Base-by-base conservation (phyloP, 2,113 vertebrate species). In the Eleginops maclovinus region DNA sequence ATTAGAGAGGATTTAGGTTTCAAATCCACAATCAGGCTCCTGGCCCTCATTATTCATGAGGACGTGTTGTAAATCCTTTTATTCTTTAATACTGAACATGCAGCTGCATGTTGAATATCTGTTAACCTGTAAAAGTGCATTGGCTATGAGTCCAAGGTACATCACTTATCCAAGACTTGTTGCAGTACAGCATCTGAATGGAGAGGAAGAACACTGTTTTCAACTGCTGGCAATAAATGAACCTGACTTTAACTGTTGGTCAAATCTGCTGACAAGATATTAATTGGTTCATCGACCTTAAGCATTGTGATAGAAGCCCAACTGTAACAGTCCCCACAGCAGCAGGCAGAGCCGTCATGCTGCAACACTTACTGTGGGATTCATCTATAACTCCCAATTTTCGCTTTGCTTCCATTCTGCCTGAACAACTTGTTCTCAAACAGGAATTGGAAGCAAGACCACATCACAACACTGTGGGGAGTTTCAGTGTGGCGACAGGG, bases 401-500 rank as follows among this genome's bases (percentile, higher is more conserved):
- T 65, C 50, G 41, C 51, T 61, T 64, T 77, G 69, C 79, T 80
- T 83, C 72, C 70, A 55, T 78, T 81, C 44, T 28, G 22, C 65
- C n/a, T 28, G 26, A 71, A 66, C 55, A 75, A 77, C 63, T 70
- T 69, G 47, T 62, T 49, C 71, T 75, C 67, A 78, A 81, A 85
- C 68, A 81, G 36, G 65, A 64, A 76, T 83, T 56, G 65, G 49
- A 56, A 81, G 54, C 21, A 54, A 68, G 53, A 79, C 81, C 84
- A 76, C 84, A 89, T 82, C 51, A 70, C 43, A 67, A 61, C 53
- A 26, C 68, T 68, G 68, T 76, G 75, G 77, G 75, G 46, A 77
- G 36, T 28, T 81, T 86, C 58, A 78, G 61, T 72, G 69, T 77
- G 80, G 68, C 50, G 7, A 60, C 10, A 0, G 15, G 40, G 56